phyloP scores from a whole-genome alignment of 2,888 invertebrate genomes.

The Diarsia dahlii region DNA sequence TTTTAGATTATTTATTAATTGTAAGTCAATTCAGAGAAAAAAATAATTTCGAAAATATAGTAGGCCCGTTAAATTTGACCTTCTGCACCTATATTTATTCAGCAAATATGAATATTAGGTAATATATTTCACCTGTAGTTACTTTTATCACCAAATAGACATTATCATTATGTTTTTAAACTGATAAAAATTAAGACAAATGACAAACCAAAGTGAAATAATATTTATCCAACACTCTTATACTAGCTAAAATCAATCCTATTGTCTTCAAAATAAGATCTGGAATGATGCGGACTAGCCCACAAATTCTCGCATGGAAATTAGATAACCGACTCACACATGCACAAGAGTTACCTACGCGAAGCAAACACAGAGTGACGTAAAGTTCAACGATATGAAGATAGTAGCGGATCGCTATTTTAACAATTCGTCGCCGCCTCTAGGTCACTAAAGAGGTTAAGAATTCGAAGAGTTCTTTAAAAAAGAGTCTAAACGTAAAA shows the following conservation, averaged over 20 bases:
- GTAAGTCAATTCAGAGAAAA: neutral
- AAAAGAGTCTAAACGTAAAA: neutral
- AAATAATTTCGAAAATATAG: neutral
- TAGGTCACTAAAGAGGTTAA: slow-evolving; percentile 62
- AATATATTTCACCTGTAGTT: slow-evolving; percentile 3
- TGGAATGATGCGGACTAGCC: slow-evolving; percentile 29
- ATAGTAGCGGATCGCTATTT: slow-evolving; percentile 57
- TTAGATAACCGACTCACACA: slow-evolving; percentile 56
- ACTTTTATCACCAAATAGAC: slow-evolving; percentile 28
- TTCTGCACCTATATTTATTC: slow-evolving; percentile 24
- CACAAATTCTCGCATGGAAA: slow-evolving; percentile 45
- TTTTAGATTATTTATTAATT: neutral
- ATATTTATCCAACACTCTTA: slow-evolving; percentile 30
- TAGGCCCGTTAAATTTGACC: neutral
- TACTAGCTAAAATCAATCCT: slow-evolving; percentile 23
- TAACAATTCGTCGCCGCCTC: slow-evolving; percentile 43
- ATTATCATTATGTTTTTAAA: slow-evolving; percentile 46
- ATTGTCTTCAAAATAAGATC: slow-evolving; percentile 23
- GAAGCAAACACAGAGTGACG: slow-evolving; percentile 41
- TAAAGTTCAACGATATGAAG: slow-evolving; percentile 60
- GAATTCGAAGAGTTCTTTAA: slow-evolving; percentile 10
- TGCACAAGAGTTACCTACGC: slow-evolving; percentile 42
- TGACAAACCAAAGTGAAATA: slow-evolving; percentile 37
- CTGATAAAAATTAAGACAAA: slow-evolving; percentile 49
- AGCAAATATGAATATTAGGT: neutral